These are phyloP conservation scores for Leptocoma aspasia DNA, from an alignment of 2,113 vertebrate genomes.

Conservation along the genomic window DNA sequence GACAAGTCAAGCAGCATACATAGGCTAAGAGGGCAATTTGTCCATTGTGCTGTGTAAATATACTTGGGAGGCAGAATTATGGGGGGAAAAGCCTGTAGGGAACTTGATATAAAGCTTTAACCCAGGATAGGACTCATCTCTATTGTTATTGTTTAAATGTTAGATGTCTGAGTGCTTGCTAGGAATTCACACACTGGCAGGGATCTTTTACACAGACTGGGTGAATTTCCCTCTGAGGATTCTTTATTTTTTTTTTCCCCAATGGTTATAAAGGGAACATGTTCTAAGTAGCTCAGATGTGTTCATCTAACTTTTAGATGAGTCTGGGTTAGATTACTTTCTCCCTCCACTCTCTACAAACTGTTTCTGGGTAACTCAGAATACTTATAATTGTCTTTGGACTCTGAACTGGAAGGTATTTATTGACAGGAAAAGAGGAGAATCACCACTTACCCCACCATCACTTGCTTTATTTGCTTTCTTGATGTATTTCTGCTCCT, in stretches of 20 bases:
- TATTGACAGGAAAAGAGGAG: background rate
- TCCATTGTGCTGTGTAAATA: background rate
- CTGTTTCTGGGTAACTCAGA: background rate
- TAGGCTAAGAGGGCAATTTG: background rate
- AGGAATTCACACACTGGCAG: rapidly evolving
- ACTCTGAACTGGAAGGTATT: background rate
- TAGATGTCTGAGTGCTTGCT: background rate
- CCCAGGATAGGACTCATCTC: background rate
- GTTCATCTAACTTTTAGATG: background rate
- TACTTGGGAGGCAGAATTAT: background rate
- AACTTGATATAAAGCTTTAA: background rate
- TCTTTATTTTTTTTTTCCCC: background rate
- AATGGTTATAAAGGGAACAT: background rate
- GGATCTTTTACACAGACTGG: background rate
- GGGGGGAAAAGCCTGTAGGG: background rate
- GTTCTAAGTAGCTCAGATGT: background rate
- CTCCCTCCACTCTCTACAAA: background rate
- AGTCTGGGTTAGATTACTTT: background rate
- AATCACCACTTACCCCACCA: rapidly evolving
- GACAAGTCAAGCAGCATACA: background rate
- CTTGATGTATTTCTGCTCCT: background rate
- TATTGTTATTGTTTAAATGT: background rate
- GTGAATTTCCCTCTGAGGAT: background rate
- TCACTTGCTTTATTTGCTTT: background rate
- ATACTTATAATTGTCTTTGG: background rate